These are phyloP conservation scores for Anoplolepis gracilipes DNA, from an alignment of 1,140 invertebrate genomes.

Conservation along the genomic window DNA sequence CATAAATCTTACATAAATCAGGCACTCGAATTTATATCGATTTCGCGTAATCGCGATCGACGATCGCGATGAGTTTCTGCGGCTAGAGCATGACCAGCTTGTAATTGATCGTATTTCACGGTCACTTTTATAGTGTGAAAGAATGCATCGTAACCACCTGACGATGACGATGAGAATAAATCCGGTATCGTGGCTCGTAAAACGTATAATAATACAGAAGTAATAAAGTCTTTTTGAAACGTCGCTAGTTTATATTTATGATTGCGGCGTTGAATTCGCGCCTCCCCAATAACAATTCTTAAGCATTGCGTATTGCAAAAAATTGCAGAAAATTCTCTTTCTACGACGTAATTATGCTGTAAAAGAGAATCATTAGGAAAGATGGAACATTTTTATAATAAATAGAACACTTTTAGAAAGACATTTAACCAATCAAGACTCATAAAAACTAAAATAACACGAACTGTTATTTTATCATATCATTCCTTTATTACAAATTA, in stretches of 20 bases:
- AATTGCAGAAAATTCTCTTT: background rate
- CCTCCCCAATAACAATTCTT: background rate
- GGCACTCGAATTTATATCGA: background rate
- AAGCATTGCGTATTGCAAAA: background rate
- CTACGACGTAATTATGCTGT: too few relatives aligned
- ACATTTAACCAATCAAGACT: background rate
- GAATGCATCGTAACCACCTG: constrained; percentile 49
- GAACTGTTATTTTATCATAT: background rate
- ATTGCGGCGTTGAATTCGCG: constrained; percentile 22
- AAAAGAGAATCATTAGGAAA: background rate
- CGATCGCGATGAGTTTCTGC: constrained; percentile 59
- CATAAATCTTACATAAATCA: too few relatives aligned
- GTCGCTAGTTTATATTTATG: constrained; percentile 44
- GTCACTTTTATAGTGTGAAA: constrained; percentile 63
- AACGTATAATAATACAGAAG: constrained; percentile 62
- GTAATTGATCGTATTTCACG: constrained; percentile 76
- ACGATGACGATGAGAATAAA: constrained; percentile 61
- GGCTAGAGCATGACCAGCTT: constrained; percentile 33
- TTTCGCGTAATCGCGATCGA: constrained; percentile 28
- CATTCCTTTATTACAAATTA: background rate
- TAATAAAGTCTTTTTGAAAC: constrained; percentile 67
- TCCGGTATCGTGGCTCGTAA: constrained; percentile 45
- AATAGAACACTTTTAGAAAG: background rate
- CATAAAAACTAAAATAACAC: background rate
- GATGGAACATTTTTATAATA: background rate